Percentiles rank a stretch among this genome's conserved stretches.
phyloP scores from a whole-genome alignment of 2,797 vertebrate genomes.

The Sebastes minor region DNA sequence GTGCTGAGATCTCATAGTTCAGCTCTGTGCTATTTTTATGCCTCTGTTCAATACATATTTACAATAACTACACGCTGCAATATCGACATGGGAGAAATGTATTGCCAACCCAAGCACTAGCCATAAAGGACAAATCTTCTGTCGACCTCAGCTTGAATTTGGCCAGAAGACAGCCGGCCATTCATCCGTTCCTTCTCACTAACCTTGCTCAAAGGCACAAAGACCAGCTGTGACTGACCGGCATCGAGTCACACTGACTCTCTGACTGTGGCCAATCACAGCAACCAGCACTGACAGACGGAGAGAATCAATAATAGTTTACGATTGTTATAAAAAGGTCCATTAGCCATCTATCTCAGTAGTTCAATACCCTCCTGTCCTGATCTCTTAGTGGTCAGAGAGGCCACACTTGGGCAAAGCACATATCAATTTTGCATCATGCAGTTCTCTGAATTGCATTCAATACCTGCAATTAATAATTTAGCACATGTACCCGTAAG shows the following conservation, averaged over 20 bases:
- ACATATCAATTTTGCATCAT: conserved; percentile 28
- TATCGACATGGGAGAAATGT: neutral
- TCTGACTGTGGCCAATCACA: neutral
- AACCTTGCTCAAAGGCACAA: conserved; percentile 39
- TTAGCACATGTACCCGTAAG: neutral
- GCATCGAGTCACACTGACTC: neutral
- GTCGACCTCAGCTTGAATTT: neutral
- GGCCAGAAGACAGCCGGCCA: neutral
- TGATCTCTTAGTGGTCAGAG: conserved; percentile 19
- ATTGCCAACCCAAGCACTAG: neutral
- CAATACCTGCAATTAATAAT: conserved; percentile 40
- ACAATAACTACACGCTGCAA: conserved; percentile 4
- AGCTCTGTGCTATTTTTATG: conserved; percentile 25
- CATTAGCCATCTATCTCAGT: conserved; percentile 51
- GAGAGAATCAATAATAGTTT: conserved; percentile 59
- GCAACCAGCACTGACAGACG: neutral
- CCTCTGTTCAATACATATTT: conserved; percentile 7
- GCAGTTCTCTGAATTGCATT: neutral
- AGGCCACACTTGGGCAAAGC: conserved; percentile 16
- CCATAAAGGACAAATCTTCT: conserved; percentile 1
- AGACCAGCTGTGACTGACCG: conserved; percentile 16
- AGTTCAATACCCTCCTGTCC: neutral
- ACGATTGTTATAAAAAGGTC: conserved; percentile 47
- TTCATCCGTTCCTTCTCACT: neutral
- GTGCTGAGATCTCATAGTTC: neutral